Conservation (phyloP, 2,888 invertebrate species). For the Augiades crinisus region DNA sequence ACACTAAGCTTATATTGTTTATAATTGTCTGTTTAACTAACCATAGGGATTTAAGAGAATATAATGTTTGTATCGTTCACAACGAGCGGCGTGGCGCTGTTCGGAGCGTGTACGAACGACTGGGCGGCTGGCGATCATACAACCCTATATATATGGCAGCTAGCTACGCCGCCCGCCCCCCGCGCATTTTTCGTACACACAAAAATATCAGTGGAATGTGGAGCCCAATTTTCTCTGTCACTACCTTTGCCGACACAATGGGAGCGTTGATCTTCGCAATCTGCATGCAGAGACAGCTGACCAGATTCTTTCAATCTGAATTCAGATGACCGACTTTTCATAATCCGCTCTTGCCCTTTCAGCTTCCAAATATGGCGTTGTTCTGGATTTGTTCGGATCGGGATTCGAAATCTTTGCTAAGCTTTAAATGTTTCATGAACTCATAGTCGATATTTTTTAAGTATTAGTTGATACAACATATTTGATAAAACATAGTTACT, state of each 20-base stretch:
- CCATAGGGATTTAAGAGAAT: neutral
- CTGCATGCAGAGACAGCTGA: constrained; percentile 60
- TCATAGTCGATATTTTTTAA: too few relatives aligned
- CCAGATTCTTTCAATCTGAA: constrained; percentile 57
- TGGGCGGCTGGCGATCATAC: constrained; percentile 63
- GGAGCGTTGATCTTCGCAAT: constrained; percentile 70
- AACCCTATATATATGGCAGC: constrained; percentile 63
- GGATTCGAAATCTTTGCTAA: too few relatives aligned
- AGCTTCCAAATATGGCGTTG: constrained; percentile 39
- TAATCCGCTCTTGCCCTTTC: constrained; percentile 33
- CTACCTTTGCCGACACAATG: constrained; percentile 72
- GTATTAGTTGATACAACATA: too few relatives aligned
- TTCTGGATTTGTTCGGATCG: too few relatives aligned
- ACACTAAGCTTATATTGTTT: constrained; percentile 9
- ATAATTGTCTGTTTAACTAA: constrained; percentile 5
- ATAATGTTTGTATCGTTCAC: constrained; percentile 17
- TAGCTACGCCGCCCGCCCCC: constrained; percentile 60
- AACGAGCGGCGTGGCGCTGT: constrained; percentile 43
- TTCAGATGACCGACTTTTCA: constrained; percentile 46
- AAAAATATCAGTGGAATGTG: constrained; percentile 76
- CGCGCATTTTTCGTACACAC: constrained; percentile 58
- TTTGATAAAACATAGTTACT: too few relatives aligned
- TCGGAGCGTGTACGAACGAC: constrained; percentile 54
- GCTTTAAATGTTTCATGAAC: too few relatives aligned
- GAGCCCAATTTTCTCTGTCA: constrained; percentile 76